Evolutionary conservation across 2,113 vertebrate genomes (phyloP).

Genomic region (Origma solitaria): DNA sequence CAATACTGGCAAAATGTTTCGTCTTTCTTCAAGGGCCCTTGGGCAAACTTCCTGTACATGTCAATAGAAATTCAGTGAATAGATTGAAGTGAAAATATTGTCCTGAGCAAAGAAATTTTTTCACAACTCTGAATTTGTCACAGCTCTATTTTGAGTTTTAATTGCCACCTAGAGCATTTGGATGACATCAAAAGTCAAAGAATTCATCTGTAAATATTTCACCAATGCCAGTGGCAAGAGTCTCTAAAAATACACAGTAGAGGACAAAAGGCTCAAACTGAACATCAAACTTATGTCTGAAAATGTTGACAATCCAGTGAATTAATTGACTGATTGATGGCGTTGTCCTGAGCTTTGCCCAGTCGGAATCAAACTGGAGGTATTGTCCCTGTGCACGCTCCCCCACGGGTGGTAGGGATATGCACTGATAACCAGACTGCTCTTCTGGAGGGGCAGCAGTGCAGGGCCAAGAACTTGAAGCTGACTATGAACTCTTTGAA

Average conservation of each 20-base stretch:
- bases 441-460: neutral
- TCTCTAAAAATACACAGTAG: constrained; percentile 34
- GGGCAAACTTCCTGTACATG: neutral
- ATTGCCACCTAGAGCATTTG: constrained; percentile 51
- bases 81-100: constrained; percentile 14
- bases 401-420: neutral
- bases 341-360: neutral
- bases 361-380: neutral
- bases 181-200: constrained; percentile 39
- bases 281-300: neutral
- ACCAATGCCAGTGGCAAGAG: constrained; percentile 1
- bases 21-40: neutral
- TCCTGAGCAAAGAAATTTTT: neutral
- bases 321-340: neutral
- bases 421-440: neutral
- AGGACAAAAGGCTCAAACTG: constrained; percentile 11
- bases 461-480: neutral
- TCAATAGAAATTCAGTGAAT: constrained; percentile 27
- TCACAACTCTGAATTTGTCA: neutral
- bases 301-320: neutral
- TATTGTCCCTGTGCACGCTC: neutral
- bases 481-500: constrained; percentile 13
- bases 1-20: neutral
- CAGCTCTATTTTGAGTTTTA: constrained; percentile 28
- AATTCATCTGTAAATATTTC: constrained; percentile 49